These are phyloP conservation scores for Anser cygnoides DNA, from an alignment of 2,113 vertebrate species.

Conservation along the genomic window DNA sequence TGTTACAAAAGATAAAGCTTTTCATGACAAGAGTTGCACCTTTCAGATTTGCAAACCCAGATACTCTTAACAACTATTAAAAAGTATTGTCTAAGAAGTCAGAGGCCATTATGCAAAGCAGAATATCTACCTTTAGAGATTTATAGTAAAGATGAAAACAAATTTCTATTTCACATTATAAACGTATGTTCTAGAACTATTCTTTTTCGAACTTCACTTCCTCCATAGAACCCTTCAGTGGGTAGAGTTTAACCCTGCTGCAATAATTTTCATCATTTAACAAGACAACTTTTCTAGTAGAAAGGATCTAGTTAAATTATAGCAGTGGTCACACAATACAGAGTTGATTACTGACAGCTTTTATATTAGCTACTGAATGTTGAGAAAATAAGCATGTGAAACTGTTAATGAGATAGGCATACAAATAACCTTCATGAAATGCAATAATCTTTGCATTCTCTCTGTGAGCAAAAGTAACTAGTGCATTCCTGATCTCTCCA, in stretches of 20 bases:
- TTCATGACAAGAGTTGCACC: neutral
- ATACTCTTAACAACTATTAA: neutral
- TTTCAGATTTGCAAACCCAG: neutral
- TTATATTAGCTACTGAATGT: neutral
- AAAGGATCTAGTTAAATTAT: neutral
- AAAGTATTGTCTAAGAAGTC: conserved; percentile 4
- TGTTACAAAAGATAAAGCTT: conserved; percentile 49
- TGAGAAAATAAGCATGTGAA: neutral
- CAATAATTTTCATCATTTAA: neutral
- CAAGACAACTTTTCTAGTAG: neutral
- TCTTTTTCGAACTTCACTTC: neutral
- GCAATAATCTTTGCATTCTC: neutral
- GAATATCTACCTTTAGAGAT: neutral
- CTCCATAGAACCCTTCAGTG: neutral
- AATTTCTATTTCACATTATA: neutral
- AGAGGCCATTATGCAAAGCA: neutral
- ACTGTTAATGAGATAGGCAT: neutral
- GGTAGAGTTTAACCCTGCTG: neutral
- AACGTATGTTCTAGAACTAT: neutral
- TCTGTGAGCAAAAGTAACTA: neutral
- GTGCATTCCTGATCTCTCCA: neutral
- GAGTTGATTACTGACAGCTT: neutral
- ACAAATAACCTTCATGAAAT: neutral
- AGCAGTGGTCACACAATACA: neutral
- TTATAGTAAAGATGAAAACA: neutral